Base-by-base conservation (phyloP, 2,888 invertebrate species). In the Sussaba pulchella region DNA sequence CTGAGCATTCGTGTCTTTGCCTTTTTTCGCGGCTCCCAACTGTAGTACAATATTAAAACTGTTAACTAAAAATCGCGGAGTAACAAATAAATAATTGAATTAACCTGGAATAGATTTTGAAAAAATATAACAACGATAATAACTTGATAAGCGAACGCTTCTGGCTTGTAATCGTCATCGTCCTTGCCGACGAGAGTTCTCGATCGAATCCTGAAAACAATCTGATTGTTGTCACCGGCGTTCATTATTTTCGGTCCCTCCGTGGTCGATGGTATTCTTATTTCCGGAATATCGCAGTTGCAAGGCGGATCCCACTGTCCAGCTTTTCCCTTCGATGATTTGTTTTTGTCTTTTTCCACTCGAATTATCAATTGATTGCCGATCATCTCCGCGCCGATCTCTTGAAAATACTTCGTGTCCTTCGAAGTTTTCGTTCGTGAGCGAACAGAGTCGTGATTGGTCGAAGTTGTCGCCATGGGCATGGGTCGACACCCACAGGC, bases 321-420 rank as follows among this genome's bases (percentile, higher is more conserved):
- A 0, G 24, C 80, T 57, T 76, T 81, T 54, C 81, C 86, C n/a
- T 84, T 86, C 31, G 69, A 70, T 2, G 78, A 85, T 92, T 93
- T 85, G 83, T 92, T 83, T 91, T 94, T 92, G 90, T 95, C 91
- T 92, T 95, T 89, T 92, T 94, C 95, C 24, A 95, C 94, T 19
- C 95, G 92, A 72, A 95, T 95, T 82, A 94, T 95, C 14, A 95
- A 92, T 86, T 95, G 94, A 87, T 95, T 95, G 47, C 94, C 95
- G 64, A 95, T 94, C 92, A 95, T 94, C 41, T 93, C 93, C 1
- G 95, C 95, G 0, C 94, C 94, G 50, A 95, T 95, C 91, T 95
- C 95, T 91, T 95, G 95, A 84, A 94, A 95, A 43, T 93, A 93
- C 91, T 93, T 73, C 87, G 93, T 9, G 14, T 64, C 47, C 5